A percentile compares a stretch with the other conserved stretches of the same genome.
Conservation (phyloP, 2,888 invertebrate species). For the Pollenia labialis region DNA sequence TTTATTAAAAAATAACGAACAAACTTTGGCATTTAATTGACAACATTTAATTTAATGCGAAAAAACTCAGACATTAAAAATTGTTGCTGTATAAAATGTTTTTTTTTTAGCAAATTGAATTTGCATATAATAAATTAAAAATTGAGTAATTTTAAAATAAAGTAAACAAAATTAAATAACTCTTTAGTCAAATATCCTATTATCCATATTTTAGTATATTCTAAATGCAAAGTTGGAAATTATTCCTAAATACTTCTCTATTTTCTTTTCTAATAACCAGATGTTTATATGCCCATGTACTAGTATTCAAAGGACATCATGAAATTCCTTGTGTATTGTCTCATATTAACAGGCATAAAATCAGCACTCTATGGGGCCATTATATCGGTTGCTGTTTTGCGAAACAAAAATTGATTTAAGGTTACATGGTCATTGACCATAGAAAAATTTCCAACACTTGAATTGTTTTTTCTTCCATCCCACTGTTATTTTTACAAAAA, state of each 20-base stretch:
- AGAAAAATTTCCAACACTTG: conserved; percentile 26
- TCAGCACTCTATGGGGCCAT: conserved; percentile 30
- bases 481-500: not conserved
- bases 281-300: not conserved
- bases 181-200: no score
- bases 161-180: no score
- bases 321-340: not conserved
- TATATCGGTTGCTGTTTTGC: not conserved
- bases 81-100: not conserved
- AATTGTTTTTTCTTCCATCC: not conserved
- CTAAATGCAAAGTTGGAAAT: no score
- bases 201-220: no score
- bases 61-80: no score
- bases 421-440: conserved; percentile 25
- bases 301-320: not conserved
- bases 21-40: not conserved
- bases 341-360: conserved; percentile 25
- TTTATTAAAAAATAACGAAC: not conserved
- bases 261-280: conserved; percentile 11
- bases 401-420: conserved; percentile 9
- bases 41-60: not conserved
- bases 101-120: not conserved
- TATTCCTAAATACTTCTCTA: not conserved
- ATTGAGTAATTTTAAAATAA: not conserved
- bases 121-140: not conserved